Evolutionary conservation across 2,797 vertebrate species (phyloP).

Genomic region (Enteromius radiatus): DNA sequence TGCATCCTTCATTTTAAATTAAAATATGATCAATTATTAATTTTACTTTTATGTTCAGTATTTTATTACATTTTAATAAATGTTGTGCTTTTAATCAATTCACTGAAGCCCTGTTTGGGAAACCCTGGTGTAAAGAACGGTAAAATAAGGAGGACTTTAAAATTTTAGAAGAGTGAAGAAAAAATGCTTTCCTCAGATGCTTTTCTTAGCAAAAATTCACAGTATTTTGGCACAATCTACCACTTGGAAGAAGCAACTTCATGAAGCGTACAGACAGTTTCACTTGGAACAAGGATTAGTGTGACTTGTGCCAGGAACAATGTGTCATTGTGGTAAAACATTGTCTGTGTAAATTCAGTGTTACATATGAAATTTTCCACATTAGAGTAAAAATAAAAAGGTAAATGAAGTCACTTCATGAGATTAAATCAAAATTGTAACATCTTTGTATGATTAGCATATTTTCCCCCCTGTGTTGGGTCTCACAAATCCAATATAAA

Average conservation of each 20-base stretch:
- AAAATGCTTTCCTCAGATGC: background rate
- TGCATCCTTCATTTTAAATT: background rate
- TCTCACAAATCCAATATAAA: background rate
- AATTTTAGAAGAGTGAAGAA: background rate
- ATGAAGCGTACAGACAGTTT: background rate
- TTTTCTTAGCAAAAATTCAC: background rate
- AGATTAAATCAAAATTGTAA: too few species aligned
- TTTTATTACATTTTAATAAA: background rate
- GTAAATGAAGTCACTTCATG: background rate
- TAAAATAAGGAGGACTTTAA: background rate
- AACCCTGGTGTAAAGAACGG: background rate
- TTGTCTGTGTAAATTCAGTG: background rate
- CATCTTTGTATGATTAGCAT: background rate
- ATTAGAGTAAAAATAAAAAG: background rate
- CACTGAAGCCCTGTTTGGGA: background rate
- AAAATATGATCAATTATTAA: background rate
- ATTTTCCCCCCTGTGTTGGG: background rate
- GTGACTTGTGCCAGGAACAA: background rate
- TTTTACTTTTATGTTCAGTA: background rate
- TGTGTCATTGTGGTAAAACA: background rate
- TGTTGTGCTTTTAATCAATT: background rate
- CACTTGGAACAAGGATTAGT: background rate
- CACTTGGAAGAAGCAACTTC: background rate
- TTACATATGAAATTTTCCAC: background rate
- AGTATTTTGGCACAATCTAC: conserved; percentile 1